Evolutionary conservation across 23 tunicate species (phyloP).

Genomic region (Pegea sp.): DNA sequence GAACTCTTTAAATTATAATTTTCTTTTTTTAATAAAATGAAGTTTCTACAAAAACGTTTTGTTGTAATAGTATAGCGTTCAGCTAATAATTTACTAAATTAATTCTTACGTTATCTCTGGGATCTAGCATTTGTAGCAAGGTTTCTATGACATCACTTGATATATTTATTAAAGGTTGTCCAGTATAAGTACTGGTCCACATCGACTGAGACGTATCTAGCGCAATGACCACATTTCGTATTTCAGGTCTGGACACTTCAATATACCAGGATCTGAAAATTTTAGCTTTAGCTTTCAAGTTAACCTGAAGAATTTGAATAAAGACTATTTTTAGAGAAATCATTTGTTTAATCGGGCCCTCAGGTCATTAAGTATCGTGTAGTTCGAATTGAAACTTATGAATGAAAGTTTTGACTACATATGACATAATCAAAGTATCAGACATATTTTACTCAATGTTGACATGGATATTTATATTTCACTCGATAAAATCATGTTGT

Average conservation of each 20-base stretch:
- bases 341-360: too few species aligned
- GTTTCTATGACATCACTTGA: neutral
- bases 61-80: neutral
- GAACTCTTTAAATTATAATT: neutral
- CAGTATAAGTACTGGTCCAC: neutral
- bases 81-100: too few species aligned
- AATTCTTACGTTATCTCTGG: neutral
- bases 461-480: too few species aligned
- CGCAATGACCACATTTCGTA: neutral
- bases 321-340: too few species aligned
- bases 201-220: neutral
- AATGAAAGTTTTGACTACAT: too few species aligned
- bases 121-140: neutral
- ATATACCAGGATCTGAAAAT: neutral
- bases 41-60: neutral
- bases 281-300: too few species aligned
- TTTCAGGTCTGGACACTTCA: neutral
- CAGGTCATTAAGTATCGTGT: too few species aligned
- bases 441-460: too few species aligned
- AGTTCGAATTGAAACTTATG: too few species aligned
- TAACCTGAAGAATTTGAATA: too few species aligned
- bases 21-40: neutral
- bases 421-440: too few species aligned
- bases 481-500: too few species aligned
- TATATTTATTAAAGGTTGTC: neutral